These are phyloP conservation scores for Brassicogethes aeneus DNA, from an alignment of 2,888 invertebrate genomes.

Conservation along the genomic window DNA sequence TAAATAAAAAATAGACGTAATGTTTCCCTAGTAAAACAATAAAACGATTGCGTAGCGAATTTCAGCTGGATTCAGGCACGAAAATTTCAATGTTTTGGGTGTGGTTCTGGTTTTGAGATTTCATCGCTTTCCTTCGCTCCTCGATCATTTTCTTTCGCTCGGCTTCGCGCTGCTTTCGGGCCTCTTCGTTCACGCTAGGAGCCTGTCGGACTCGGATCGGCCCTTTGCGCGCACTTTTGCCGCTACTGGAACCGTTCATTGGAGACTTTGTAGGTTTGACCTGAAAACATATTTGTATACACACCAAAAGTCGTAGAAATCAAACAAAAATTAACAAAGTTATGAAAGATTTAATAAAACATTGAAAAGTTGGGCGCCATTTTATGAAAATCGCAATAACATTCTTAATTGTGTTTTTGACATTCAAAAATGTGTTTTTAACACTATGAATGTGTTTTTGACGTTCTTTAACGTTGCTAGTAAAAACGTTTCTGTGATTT, in stretches of 20 bases:
- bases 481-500: too few species aligned
- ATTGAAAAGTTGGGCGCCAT: too few species aligned
- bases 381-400: too few species aligned
- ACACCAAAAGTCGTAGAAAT: too few species aligned
- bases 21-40: too few species aligned
- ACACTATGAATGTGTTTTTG: too few species aligned
- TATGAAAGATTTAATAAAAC: too few species aligned
- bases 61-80: constrained; percentile 40
- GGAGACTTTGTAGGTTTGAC: too few species aligned
- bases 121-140: constrained; percentile 56
- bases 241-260: constrained; percentile 15
- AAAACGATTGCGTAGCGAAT: constrained; percentile 15
- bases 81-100: constrained; percentile 40
- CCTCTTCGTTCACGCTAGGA: constrained; percentile 40
- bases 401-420: too few species aligned
- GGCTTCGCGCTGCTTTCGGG: constrained; percentile 50
- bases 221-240: constrained; percentile 19
- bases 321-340: too few species aligned
- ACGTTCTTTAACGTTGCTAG: constrained; percentile 9
- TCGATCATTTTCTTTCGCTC: constrained; percentile 76
- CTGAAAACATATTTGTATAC: too few species aligned
- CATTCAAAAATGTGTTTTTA: too few species aligned
- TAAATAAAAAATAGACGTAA: neutral
- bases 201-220: constrained; percentile 10
- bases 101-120: constrained; percentile 23